These are phyloP conservation scores for Fragariocoptes setiger DNA, from an alignment of 1,140 invertebrate genomes.

Conservation along the genomic window DNA sequence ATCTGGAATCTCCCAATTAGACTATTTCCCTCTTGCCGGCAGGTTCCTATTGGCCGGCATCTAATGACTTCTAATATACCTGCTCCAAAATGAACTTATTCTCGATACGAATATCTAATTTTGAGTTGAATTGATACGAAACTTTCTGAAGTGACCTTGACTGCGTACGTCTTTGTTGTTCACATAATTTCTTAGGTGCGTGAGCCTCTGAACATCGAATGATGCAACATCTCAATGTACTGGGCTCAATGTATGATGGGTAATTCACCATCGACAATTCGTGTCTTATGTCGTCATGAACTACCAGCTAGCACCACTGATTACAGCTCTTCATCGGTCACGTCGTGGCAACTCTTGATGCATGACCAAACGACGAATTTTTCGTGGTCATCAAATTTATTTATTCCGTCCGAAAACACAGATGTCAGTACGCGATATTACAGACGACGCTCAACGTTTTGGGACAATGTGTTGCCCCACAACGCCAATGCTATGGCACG, in stretches of 20 bases:
- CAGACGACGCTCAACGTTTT: slow-evolving; percentile 85
- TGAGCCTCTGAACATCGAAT: slow-evolving; percentile 86
- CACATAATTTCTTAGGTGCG: slow-evolving; percentile 74
- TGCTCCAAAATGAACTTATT: no score
- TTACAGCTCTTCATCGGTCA: slow-evolving; percentile 60
- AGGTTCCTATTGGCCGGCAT: no score
- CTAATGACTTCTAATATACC: no score
- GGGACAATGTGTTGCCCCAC: slow-evolving; percentile 88
- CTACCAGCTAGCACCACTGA: slow-evolving; percentile 85
- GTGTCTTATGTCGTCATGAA: slow-evolving; percentile 73
- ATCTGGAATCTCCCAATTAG: slow-evolving; percentile 82
- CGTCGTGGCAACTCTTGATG: slow-evolving; percentile 45
- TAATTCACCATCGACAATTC: slow-evolving; percentile 80
- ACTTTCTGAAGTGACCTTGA: slow-evolving; percentile 79
- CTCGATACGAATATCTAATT: no score
- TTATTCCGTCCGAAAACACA: slow-evolving; percentile 84
- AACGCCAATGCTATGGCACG: slow-evolving; percentile 57
- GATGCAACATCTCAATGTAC: slow-evolving; percentile 93
- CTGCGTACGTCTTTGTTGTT: slow-evolving; percentile 86
- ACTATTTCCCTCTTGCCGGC: slow-evolving; percentile 58
- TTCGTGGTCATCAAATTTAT: slow-evolving; percentile 48
- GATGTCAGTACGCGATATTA: slow-evolving; percentile 86
- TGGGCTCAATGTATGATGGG: slow-evolving; percentile 89
- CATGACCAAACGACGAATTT: slow-evolving; percentile 79
- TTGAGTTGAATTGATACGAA: slow-evolving; percentile 97